Evolutionary conservation across 2,888 invertebrate species (phyloP).

Genomic region (Hirtodrosophila trivittata): DNA sequence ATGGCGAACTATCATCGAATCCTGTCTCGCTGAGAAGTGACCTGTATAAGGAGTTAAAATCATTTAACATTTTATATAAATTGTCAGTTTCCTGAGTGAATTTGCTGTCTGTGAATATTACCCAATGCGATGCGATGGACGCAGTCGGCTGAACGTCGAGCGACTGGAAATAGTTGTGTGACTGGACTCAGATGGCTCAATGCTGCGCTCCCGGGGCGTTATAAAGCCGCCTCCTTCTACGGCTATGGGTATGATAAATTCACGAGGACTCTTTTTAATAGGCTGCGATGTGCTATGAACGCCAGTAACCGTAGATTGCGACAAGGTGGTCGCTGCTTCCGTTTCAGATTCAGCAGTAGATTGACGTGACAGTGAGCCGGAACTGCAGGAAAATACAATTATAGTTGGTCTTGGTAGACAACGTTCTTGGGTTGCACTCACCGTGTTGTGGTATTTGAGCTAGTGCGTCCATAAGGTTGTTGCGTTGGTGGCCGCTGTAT

Average conservation of each 20-base stretch:
- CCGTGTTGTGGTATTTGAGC: constrained; percentile 82
- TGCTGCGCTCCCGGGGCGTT: constrained; percentile 87
- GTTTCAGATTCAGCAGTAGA: constrained; percentile 90
- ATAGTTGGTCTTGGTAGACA: too few relatives aligned
- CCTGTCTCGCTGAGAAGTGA: constrained; percentile 88
- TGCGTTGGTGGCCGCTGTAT: constrained; percentile 85
- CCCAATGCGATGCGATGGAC: constrained; percentile 88
- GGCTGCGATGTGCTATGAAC: constrained; percentile 85
- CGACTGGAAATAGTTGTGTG: constrained; percentile 86
- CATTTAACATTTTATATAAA: background rate
- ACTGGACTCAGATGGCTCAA: constrained; percentile 89
- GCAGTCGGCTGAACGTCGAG: constrained; percentile 84
- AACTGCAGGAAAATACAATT: constrained; percentile 63
- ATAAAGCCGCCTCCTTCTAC: constrained; percentile 94
- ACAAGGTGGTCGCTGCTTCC: constrained; percentile 85
- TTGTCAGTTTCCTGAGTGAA: background rate
- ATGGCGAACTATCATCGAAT: constrained; percentile 88
- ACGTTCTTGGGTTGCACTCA: constrained; percentile 37
- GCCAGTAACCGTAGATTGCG: constrained; percentile 86
- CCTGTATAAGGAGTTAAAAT: constrained; percentile 84
- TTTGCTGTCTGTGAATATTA: constrained; percentile 78
- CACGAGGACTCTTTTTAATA: constrained; percentile 94
- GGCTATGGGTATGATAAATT: constrained; percentile 96
- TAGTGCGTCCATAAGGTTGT: constrained; percentile 80
- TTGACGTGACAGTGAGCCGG: constrained; percentile 84